Percentiles rank a stretch among this genome's conserved stretches.
These are phyloP conservation scores for Hydroisotoma schaefferi DNA, from an alignment of 2,888 invertebrate genomes.

Conservation along the genomic window DNA sequence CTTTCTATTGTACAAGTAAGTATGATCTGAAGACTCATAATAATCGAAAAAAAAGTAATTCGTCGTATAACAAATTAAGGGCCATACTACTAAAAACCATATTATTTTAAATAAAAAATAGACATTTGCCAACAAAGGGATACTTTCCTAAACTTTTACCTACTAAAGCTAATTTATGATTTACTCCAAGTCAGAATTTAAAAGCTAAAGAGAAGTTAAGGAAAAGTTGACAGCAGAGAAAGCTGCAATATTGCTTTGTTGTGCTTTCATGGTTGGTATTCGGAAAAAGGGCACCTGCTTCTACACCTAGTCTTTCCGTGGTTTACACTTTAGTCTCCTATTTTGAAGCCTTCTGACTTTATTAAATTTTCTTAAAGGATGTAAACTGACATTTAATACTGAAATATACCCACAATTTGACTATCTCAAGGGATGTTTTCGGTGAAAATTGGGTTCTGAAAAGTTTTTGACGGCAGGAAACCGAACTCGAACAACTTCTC, in stretches of 20 bases:
- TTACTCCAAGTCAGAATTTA: neutral
- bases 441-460: slow-evolving; percentile 6
- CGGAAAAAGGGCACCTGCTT: too few relatives aligned
- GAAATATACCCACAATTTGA: neutral
- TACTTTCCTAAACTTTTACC: neutral
- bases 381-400: neutral
- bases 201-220: neutral
- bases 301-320: too few relatives aligned
- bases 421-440: slow-evolving; percentile 1
- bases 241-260: neutral
- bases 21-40: too few relatives aligned
- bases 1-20: too few relatives aligned
- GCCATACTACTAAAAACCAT: neutral
- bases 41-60: too few relatives aligned
- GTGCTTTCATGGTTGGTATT: too few relatives aligned
- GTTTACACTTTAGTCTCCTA: neutral
- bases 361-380: neutral
- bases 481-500: slow-evolving; percentile 3
- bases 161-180: neutral
- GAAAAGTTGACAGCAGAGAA: too few relatives aligned
- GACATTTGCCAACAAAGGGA: neutral
- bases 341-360: neutral
- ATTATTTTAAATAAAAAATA: neutral
- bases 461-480: slow-evolving; percentile 1
- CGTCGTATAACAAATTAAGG: too few relatives aligned